A percentile compares a stretch with the other conserved stretches of the same genome.
phyloP scores from a whole-genome alignment of 2,797 vertebrate species.

The Euthynnus affinis region DNA sequence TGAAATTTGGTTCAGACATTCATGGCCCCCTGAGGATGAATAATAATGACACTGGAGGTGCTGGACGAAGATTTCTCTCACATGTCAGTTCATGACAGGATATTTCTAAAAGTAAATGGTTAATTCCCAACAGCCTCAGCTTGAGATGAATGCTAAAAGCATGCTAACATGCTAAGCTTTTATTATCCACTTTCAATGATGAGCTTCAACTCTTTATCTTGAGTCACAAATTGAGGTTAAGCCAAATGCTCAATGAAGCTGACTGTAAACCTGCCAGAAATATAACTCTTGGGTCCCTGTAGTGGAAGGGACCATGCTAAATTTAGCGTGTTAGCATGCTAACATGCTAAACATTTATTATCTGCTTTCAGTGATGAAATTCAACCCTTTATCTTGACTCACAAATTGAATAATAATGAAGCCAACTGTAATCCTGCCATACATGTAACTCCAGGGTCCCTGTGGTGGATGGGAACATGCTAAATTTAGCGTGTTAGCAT shows the following conservation, averaged over 20 bases:
- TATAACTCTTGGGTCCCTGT: too few species aligned
- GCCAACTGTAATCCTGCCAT: too few species aligned
- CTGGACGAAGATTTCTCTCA: not conserved
- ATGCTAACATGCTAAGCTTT: not conserved
- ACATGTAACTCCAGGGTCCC: not conserved
- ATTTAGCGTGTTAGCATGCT: too few species aligned
- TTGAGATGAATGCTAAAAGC: not conserved
- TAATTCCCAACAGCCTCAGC: not conserved
- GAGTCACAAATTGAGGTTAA: not conserved
- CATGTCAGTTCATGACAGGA: not conserved
- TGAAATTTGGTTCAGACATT: slow-evolving; percentile 4
- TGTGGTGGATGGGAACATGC: too few species aligned
- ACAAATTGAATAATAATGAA: too few species aligned
- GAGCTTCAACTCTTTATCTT: not conserved
- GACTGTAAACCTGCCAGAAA: too few species aligned
- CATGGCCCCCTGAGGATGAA: too few species aligned
- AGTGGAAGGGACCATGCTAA: too few species aligned
- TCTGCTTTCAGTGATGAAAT: not conserved
- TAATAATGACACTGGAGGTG: too few species aligned
- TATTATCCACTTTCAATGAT: not conserved
- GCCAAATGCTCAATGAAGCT: too few species aligned
- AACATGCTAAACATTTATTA: too few species aligned
- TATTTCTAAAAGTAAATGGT: not conserved
- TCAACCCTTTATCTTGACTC: not conserved
- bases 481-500: not conserved